phyloP scores from a whole-genome alignment of 2,797 vertebrate species.

The Oreortyx pictus region DNA sequence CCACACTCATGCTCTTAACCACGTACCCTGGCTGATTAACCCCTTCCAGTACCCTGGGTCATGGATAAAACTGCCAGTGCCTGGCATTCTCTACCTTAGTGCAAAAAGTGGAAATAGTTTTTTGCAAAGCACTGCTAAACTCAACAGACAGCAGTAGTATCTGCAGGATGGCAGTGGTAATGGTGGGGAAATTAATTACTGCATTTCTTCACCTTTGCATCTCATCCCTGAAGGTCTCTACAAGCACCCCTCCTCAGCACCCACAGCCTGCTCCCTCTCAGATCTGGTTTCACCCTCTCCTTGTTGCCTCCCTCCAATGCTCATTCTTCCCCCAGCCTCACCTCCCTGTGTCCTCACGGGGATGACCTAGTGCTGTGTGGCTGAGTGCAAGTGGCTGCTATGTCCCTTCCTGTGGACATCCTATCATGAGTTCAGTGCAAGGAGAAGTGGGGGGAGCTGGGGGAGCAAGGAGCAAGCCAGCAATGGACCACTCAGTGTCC shows the following conservation, averaged over 20 bases:
- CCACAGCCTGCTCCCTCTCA: background rate
- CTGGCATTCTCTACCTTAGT: background rate
- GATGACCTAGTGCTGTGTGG: background rate
- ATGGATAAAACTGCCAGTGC: background rate
- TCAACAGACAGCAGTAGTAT: background rate
- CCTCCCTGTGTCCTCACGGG: background rate
- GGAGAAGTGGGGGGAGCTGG: background rate
- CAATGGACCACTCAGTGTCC: background rate
- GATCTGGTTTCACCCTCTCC: background rate
- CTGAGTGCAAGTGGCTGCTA: background rate
- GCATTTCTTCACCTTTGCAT: background rate
- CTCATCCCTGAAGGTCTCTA: background rate
- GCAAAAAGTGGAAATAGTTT: background rate
- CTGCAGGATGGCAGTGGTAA: background rate
- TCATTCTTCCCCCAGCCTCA: background rate
- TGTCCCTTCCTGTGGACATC: background rate
- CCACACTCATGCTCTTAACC: slow-evolving; percentile 28
- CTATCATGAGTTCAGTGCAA: background rate
- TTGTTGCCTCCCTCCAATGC: background rate
- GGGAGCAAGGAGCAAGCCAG: background rate
- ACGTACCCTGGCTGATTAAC: slow-evolving; percentile 29
- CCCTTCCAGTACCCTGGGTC: background rate
- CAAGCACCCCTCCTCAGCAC: background rate
- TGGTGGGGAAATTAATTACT: background rate
- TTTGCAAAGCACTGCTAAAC: background rate